These are phyloP conservation scores for Rhogogaster chlorosoma DNA, from an alignment of 2,888 invertebrate genomes.

Conservation along the genomic window DNA sequence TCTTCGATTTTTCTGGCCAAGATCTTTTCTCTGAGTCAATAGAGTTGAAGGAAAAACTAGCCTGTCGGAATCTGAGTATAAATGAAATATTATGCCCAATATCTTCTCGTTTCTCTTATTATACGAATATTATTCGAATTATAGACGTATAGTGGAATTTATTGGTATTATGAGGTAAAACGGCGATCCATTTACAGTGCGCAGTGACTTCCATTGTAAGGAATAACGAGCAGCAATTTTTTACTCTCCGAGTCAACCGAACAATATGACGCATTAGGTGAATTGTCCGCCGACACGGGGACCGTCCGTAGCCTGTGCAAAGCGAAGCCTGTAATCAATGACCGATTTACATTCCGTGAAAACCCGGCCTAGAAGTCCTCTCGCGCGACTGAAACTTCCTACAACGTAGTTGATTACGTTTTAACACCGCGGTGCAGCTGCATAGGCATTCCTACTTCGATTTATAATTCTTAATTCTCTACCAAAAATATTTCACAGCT, in stretches of 20 bases:
- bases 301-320: constrained; percentile 20
- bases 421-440: constrained; percentile 8
- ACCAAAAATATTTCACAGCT: neutral
- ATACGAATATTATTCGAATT: neutral
- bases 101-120: neutral
- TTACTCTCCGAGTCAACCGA: constrained; percentile 65
- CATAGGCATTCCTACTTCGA: neutral
- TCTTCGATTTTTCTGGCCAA: neutral
- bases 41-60: too few relatives aligned
- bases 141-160: neutral
- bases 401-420: constrained; percentile 16
- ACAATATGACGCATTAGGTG: constrained; percentile 77
- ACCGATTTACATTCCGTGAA: constrained; percentile 47
- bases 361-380: constrained; percentile 11
- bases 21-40: neutral
- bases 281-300: constrained; percentile 65
- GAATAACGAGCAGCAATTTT: constrained; percentile 76
- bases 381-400: constrained; percentile 38
- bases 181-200: constrained; percentile 40
- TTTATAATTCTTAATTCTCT: neutral
- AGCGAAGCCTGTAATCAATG: constrained; percentile 50
- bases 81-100: neutral
- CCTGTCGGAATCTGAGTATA: too few relatives aligned
- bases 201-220: constrained; percentile 46
- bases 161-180: constrained; percentile 13